These are phyloP conservation scores for Hydraecia micacea DNA, from an alignment of 2,888 invertebrate species.

Conservation along the genomic window DNA sequence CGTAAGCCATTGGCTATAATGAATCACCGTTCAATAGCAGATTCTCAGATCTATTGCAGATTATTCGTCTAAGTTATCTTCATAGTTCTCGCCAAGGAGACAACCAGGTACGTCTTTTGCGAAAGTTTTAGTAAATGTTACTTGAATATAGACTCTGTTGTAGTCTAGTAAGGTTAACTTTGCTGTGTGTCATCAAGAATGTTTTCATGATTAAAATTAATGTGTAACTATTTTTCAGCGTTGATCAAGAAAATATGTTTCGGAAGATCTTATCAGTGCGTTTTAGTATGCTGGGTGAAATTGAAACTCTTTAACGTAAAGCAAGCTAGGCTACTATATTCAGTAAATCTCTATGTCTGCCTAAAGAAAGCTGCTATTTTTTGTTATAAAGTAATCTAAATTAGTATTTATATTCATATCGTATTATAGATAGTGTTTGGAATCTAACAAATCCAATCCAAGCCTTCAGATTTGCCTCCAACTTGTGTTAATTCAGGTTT, in stretches of 20 bases:
- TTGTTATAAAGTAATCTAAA: not conserved
- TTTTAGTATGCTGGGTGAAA: constrained; percentile 21
- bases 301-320: not conserved
- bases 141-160: not conserved
- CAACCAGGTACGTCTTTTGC: constrained; percentile 7
- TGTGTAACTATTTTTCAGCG: constrained; percentile 18
- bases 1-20: constrained; percentile 27
- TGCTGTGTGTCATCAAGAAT: not conserved
- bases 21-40: constrained; percentile 43
- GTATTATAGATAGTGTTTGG: not conserved
- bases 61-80: constrained; percentile 27
- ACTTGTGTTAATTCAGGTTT: not conserved
- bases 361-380: not conserved
- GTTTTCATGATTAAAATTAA: constrained; percentile 14
- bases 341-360: not conserved
- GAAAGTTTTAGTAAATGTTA: not conserved
- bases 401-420: not conserved
- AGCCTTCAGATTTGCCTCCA: not conserved
- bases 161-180: not conserved
- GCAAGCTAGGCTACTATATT: not conserved
- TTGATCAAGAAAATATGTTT: constrained; percentile 13
- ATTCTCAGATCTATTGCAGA: constrained; percentile 44
- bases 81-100: constrained; percentile 36
- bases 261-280: not conserved
- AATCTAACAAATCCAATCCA: not conserved